phyloP scores from a whole-genome alignment of 1,140 invertebrate genomes.

The Harpegnathos saltator region DNA sequence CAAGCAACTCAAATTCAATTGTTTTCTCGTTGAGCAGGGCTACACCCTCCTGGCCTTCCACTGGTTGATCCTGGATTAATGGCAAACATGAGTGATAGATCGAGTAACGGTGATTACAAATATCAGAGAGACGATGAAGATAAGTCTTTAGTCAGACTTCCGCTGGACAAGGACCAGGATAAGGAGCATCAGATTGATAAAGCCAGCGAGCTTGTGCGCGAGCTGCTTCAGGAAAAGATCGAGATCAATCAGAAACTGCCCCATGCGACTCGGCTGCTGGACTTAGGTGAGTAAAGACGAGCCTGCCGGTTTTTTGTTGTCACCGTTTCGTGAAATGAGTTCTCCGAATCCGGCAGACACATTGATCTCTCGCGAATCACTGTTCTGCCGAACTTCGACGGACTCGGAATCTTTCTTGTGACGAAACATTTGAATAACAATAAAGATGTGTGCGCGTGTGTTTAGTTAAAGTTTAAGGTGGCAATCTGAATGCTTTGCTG shows the following conservation, averaged over 20 bases:
- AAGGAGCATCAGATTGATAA: constrained; percentile 87
- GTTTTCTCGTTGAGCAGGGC: no score
- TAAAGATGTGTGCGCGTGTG: background rate
- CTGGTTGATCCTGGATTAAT: background rate
- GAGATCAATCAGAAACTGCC: constrained; percentile 90
- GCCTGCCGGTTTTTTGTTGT: background rate
- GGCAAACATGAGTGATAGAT: constrained; percentile 78
- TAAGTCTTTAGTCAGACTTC: constrained; percentile 67
- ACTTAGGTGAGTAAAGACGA: constrained; percentile 88
- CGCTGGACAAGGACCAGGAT: constrained; percentile 76
- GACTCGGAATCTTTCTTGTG: no score
- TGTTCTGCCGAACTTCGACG: background rate
- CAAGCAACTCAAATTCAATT: no score
- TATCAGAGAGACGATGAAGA: constrained; percentile 78
- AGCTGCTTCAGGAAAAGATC: constrained; percentile 91
- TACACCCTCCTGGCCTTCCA: no score
- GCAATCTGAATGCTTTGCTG: background rate
- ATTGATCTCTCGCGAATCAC: background rate
- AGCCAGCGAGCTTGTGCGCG: constrained; percentile 91
- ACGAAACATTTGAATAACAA: no score
- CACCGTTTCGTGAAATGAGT: no score
- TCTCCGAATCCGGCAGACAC: background rate
- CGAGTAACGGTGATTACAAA: constrained; percentile 82
- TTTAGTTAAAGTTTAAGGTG: background rate
- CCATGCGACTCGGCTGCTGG: constrained; percentile 89